Evolutionary conservation across 2,797 vertebrate species (phyloP).

Genomic region (Dryobates pubescens): DNA sequence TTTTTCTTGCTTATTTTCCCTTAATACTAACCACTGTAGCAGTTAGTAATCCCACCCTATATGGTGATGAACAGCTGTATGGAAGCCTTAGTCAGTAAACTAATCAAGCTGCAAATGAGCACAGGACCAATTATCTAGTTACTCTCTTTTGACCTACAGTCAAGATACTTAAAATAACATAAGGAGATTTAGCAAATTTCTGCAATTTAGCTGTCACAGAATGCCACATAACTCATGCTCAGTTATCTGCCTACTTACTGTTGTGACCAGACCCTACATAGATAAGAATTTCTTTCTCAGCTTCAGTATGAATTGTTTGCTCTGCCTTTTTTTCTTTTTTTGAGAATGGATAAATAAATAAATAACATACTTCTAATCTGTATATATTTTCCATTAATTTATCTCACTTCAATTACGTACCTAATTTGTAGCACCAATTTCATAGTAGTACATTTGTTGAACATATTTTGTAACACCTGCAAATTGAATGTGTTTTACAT

Average conservation of each 20-base stretch:
- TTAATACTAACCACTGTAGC: not conserved
- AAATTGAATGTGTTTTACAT: not conserved
- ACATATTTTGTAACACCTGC: not conserved
- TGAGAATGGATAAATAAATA: not conserved
- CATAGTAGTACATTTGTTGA: not conserved
- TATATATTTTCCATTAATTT: not conserved
- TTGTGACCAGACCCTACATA: not conserved
- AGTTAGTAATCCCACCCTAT: not conserved
- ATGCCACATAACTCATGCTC: not conserved
- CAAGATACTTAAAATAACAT: constrained; percentile 39
- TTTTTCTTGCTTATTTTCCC: not conserved
- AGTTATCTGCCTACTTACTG: not conserved
- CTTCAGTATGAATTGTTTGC: not conserved
- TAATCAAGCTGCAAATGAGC: constrained; percentile 16
- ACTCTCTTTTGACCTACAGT: constrained; percentile 11
- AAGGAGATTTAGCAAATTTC: not conserved
- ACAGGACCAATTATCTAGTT: constrained; percentile 8
- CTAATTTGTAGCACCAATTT: constrained; percentile 4
- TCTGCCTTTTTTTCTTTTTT: not conserved
- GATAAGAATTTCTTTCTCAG: not conserved
- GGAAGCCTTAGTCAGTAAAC: not conserved
- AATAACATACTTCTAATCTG: not conserved
- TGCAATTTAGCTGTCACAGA: not conserved
- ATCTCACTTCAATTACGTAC: not conserved
- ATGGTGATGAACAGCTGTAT: not conserved